Percentiles rank a stretch among this genome's conserved stretches.
These are phyloP conservation scores for Ameiurus melas DNA, from an alignment of 2,113 vertebrate species.

Conservation along the genomic window DNA sequence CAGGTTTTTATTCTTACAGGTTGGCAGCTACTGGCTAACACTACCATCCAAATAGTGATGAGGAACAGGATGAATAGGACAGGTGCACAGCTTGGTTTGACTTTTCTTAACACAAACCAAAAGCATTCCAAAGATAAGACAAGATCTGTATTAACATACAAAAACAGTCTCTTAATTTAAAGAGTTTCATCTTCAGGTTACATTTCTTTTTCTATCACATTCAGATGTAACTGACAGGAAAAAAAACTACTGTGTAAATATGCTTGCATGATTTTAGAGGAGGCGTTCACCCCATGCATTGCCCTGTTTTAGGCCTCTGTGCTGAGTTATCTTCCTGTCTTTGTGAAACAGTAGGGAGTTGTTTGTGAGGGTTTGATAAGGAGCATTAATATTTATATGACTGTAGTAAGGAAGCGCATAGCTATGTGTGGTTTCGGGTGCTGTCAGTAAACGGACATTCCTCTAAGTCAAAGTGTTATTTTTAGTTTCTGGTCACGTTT, in stretches of 20 bases:
- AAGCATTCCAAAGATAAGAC: neutral
- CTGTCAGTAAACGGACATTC: neutral
- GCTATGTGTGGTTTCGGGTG: neutral
- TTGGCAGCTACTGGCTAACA: neutral
- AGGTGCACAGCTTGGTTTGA: neutral
- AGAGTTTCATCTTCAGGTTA: neutral
- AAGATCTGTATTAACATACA: neutral
- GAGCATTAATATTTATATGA: neutral
- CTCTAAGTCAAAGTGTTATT: neutral
- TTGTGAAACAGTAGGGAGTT: neutral
- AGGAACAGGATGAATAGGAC: neutral
- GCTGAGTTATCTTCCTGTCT: neutral
- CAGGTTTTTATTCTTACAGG: neutral
- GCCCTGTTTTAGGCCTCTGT: neutral
- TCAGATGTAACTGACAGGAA: neutral
- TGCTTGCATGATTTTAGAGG: neutral
- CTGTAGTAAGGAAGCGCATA: neutral
- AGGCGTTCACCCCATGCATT: neutral
- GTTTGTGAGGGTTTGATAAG: slow-evolving; percentile 4
- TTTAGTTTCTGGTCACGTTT: neutral
- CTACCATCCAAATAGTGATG: neutral
- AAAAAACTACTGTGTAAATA: neutral
- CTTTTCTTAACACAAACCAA: neutral
- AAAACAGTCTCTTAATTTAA: neutral
- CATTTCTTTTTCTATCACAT: neutral